phyloP scores from a whole-genome alignment of 2,888 invertebrate species.

The Ditula angustiorana region DNA sequence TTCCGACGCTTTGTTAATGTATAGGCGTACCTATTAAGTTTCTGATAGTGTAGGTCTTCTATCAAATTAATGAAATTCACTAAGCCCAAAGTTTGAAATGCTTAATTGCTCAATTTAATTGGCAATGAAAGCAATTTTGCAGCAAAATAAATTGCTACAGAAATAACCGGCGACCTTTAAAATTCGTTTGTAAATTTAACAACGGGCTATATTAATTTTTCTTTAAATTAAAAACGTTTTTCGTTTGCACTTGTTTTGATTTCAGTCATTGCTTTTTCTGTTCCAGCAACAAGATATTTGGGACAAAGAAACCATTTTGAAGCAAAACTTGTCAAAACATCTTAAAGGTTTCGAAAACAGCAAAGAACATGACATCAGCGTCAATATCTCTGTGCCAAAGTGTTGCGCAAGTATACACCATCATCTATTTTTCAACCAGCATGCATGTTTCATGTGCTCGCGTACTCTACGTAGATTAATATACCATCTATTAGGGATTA shows the following conservation, averaged over 20 bases:
- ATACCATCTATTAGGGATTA: too few species aligned
- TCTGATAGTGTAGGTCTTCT: neutral
- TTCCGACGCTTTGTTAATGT: neutral
- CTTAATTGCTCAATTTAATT: conserved; percentile 10
- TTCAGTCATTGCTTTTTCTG: neutral
- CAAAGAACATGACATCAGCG: too few species aligned
- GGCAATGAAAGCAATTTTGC: neutral
- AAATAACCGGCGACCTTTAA: conserved; percentile 3
- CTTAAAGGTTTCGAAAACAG: too few species aligned
- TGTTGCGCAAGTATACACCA: too few species aligned
- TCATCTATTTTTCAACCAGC: too few species aligned
- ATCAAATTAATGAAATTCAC: conserved; percentile 5
- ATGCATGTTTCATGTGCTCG: too few species aligned
- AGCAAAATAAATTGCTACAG: conserved; percentile 2
- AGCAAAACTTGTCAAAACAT: too few species aligned
- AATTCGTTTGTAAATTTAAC: neutral
- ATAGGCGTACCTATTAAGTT: neutral
- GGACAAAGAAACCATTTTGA: too few species aligned
- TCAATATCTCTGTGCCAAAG: too few species aligned
- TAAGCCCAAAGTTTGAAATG: conserved; percentile 9
- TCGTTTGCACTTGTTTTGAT: neutral
- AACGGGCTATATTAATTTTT: neutral
- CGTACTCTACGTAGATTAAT: too few species aligned
- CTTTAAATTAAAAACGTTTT: neutral
- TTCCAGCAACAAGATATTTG: too few species aligned